Conservation (phyloP, 1,140 invertebrate species). For the Euglossa dilemma region DNA sequence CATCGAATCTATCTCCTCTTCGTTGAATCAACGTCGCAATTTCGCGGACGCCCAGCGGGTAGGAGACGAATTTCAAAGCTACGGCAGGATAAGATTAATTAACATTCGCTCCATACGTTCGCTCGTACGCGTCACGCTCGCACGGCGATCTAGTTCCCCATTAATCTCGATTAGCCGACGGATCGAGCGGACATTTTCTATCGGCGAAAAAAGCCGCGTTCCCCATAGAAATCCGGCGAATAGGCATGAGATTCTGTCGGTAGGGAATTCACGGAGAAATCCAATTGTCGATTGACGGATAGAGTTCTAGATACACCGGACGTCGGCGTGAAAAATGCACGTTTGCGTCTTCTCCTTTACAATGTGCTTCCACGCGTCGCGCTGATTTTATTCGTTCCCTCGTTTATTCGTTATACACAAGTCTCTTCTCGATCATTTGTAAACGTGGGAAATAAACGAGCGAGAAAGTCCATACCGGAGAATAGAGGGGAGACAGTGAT, state of each 20-base stretch:
- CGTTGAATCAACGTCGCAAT: constrained; percentile 10
- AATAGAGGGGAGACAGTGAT: too few relatives aligned
- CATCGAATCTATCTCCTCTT: neutral
- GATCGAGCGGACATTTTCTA: constrained; percentile 46
- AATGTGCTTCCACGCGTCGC: neutral
- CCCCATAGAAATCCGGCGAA: neutral
- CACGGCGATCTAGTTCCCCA: constrained; percentile 26
- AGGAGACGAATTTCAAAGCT: constrained; percentile 4
- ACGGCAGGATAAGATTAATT: constrained; percentile 48
- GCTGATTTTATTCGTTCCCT: neutral
- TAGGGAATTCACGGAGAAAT: constrained; percentile 24
- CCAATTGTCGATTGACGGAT: constrained; percentile 40
- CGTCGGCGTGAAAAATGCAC: neutral
- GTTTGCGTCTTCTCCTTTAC: neutral
- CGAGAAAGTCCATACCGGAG: too few relatives aligned
- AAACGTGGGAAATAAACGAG: too few relatives aligned
- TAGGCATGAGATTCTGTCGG: constrained; percentile 17
- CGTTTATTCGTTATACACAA: neutral
- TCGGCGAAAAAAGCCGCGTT: neutral
- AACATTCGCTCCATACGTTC: constrained; percentile 15
- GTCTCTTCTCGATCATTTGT: too few relatives aligned
- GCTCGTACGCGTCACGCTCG: neutral
- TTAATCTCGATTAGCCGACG: constrained; percentile 65
- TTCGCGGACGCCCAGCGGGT: neutral
- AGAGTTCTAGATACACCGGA: constrained; percentile 13